Evolutionary conservation across 2,113 vertebrate species (phyloP).

Genomic region (Andinoacara biseriatus): DNA sequence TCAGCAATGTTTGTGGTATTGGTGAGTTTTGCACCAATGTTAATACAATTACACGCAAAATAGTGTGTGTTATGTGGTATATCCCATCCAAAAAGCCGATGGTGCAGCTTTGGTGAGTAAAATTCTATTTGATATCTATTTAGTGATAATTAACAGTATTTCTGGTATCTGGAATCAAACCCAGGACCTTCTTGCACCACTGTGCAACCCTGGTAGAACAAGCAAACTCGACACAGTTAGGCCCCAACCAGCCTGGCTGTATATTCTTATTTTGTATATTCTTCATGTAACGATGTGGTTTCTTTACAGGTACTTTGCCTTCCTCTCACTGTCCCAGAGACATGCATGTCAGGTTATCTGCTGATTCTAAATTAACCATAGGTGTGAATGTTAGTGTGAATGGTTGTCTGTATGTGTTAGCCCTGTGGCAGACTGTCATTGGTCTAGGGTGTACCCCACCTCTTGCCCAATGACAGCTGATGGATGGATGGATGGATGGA

Average conservation of each 20-base stretch:
- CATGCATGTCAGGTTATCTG: not conserved
- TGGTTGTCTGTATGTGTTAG: no score
- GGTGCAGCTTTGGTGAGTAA: not conserved
- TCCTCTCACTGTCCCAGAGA: not conserved
- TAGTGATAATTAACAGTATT: not conserved
- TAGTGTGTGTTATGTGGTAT: not conserved
- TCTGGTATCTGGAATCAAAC: not conserved
- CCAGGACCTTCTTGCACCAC: not conserved
- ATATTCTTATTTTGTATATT: not conserved
- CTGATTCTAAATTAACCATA: not conserved
- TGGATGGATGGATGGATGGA: no score
- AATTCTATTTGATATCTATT: not conserved
- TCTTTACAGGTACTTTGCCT: no score
- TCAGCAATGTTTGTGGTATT: not conserved
- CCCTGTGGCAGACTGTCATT: no score
- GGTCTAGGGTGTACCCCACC: no score
- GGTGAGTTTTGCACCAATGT: not conserved
- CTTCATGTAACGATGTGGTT: no score
- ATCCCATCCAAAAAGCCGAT: not conserved
- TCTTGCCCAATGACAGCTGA: no score
- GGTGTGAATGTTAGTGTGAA: not conserved
- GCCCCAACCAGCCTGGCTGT: not conserved
- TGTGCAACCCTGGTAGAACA: not conserved
- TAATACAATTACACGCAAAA: not conserved
- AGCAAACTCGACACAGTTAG: not conserved